A percentile compares a stretch with the other conserved stretches of the same genome.
phyloP scores from a whole-genome alignment of 2,888 invertebrate species.

The Cerastis leucographa region DNA sequence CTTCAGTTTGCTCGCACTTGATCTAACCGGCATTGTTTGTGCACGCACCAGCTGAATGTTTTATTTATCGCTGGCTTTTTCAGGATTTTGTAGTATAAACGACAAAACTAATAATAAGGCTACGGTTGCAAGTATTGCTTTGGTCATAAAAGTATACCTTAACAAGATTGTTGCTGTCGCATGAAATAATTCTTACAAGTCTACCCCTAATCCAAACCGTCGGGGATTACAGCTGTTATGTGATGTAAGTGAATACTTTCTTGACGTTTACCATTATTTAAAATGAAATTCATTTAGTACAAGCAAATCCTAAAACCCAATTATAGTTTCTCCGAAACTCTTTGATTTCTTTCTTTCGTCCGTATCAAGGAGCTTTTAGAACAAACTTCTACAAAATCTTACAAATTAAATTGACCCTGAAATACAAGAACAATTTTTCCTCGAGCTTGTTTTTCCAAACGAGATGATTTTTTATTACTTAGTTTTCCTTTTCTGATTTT shows the following conservation, averaged over 20 bases:
- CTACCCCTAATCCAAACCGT: background rate
- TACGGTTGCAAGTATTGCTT: no score
- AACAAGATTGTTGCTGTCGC: background rate
- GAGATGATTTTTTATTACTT: conserved; percentile 56
- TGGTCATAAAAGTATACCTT: no score
- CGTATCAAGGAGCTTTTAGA: no score
- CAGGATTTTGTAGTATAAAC: background rate
- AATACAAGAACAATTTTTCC: conserved; percentile 6
- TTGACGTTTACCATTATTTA: background rate
- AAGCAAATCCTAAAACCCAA: conserved; percentile 9
- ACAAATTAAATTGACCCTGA: conserved; percentile 29
- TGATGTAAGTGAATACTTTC: no score
- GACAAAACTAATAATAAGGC: background rate
- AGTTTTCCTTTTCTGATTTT: conserved; percentile 68
- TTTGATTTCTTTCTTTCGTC: background rate
- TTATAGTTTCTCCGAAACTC: conserved; percentile 1
- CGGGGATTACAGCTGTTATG: background rate
- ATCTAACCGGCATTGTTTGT: conserved; percentile 7
- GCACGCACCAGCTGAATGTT: background rate
- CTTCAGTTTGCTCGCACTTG: conserved; percentile 25
- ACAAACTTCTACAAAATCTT: background rate
- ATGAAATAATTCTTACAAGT: background rate
- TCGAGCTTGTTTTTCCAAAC: conserved; percentile 24
- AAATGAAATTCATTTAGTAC: no score
- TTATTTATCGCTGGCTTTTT: conserved; percentile 21